Percentiles rank a stretch among this genome's conserved stretches.
phyloP scores from a whole-genome alignment of 2,888 invertebrate genomes.

The Tupiocoris notatus region DNA sequence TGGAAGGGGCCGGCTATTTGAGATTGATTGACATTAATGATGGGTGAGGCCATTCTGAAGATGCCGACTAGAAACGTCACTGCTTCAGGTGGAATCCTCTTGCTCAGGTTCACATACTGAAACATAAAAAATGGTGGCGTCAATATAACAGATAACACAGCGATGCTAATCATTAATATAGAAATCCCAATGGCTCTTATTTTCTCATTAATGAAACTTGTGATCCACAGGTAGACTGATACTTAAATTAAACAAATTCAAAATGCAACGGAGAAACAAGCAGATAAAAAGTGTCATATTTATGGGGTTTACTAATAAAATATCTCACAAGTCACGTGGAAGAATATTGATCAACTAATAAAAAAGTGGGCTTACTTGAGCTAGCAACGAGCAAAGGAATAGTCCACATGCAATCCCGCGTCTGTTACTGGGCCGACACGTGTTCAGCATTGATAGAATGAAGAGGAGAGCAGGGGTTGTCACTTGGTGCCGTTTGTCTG shows the following conservation, averaged over 20 bases:
- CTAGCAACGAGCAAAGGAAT: constrained; percentile 68
- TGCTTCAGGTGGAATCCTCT: constrained; percentile 76
- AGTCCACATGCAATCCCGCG: constrained; percentile 74
- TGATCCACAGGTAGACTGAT: too few species aligned
- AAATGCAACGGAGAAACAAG: too few species aligned
- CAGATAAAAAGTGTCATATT: too few species aligned
- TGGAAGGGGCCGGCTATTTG: constrained; percentile 39
- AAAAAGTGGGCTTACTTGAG: constrained; percentile 61
- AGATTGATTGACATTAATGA: background rate
- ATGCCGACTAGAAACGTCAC: constrained; percentile 77
- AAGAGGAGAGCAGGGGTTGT: constrained; percentile 81
- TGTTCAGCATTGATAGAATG: constrained; percentile 72
- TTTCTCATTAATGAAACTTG: too few species aligned
- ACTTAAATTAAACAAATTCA: too few species aligned
- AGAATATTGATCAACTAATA: background rate
- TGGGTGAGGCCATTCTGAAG: constrained; percentile 65
- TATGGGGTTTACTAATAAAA: too few species aligned
- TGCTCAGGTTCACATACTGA: constrained; percentile 73
- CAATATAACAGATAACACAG: constrained; percentile 23
- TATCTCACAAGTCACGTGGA: too few species aligned
- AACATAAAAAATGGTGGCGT: constrained; percentile 51
- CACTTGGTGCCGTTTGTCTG: constrained; percentile 85
- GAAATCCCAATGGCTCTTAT: too few species aligned
- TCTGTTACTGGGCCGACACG: constrained; percentile 60
- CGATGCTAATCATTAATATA: background rate